phyloP scores from a whole-genome alignment of 2,888 invertebrate species.

The Cistogaster globosa region DNA sequence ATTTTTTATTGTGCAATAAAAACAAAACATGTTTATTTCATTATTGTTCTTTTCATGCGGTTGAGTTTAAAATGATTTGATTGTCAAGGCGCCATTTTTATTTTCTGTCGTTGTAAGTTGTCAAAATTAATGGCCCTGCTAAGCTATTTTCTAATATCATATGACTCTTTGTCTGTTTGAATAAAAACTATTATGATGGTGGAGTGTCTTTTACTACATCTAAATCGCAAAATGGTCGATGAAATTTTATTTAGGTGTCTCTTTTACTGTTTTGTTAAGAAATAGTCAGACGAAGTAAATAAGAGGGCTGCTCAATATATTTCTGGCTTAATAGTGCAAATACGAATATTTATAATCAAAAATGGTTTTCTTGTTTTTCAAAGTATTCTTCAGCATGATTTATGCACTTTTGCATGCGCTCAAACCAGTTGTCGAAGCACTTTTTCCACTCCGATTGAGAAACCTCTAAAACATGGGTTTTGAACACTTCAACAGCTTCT shows the following conservation, averaged over 20 bases:
- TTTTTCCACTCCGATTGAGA: no score
- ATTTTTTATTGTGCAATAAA: conserved; percentile 6
- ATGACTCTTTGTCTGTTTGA: neutral
- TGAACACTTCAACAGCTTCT: no score
- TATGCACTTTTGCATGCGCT: no score
- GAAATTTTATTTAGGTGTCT: conserved; percentile 28
- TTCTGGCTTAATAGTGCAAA: no score
- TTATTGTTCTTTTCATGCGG: conserved; percentile 10
- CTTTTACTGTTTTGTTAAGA: conserved; percentile 14
- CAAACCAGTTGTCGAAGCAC: no score
- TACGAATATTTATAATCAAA: no score
- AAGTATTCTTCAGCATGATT: no score
- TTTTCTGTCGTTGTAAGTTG: conserved; percentile 22
- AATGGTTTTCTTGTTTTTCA: no score
- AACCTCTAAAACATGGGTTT: no score
- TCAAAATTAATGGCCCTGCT: conserved; percentile 56
- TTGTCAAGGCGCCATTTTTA: conserved; percentile 57
- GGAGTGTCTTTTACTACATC: conserved; percentile 9
- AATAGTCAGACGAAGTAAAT: no score
- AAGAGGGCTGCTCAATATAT: no score
- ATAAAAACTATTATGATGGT: neutral
- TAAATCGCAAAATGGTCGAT: conserved; percentile 47
- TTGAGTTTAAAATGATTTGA: conserved; percentile 60
- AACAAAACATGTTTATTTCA: neutral
- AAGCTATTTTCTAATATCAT: conserved; percentile 52